Conservation (phyloP, 2,888 invertebrate species). For the Sphaerophoria taeniata region DNA sequence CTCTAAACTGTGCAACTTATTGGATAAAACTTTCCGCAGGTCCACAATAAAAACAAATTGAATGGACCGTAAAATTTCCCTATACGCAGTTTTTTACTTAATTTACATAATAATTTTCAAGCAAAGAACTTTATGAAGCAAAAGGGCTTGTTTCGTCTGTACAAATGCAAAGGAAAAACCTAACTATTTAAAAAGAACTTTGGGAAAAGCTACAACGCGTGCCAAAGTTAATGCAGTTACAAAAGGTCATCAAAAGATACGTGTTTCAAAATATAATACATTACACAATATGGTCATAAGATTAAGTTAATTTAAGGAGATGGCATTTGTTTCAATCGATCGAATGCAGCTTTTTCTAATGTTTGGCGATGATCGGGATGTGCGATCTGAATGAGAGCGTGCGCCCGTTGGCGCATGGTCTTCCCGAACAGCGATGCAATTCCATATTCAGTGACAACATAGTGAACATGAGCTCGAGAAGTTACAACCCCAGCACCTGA, state of each 20-base stretch:
- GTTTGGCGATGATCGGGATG: conserved; percentile 94
- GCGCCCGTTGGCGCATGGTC: conserved; percentile 93
- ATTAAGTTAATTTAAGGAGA: conserved; percentile 67
- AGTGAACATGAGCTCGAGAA: conserved; percentile 95
- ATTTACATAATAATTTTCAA: background rate
- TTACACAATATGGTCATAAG: background rate
- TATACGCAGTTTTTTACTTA: background rate
- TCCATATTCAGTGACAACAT: conserved; percentile 96
- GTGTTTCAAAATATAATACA: conserved; percentile 4
- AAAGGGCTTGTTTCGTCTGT: conserved; percentile 42
- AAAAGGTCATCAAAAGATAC: too few relatives aligned
- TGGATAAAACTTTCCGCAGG: conserved; percentile 1
- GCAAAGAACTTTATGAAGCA: conserved; percentile 28
- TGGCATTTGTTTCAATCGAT: conserved; percentile 91
- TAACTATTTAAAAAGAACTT: conserved; percentile 30
- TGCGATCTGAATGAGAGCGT: conserved; percentile 93
- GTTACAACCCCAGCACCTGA: conserved; percentile 97
- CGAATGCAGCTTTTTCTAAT: conserved; percentile 94
- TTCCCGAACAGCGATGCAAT: conserved; percentile 95
- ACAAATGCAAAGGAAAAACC: conserved; percentile 68
- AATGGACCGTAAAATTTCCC: background rate
- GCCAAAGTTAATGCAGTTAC: background rate
- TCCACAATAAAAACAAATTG: background rate
- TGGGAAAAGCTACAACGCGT: background rate
- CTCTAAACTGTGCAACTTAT: conserved; percentile 9